Percentiles rank a stretch among this genome's conserved stretches.
These are phyloP conservation scores for Trichogramma evanescens DNA, from an alignment of 2,888 invertebrate genomes.

Conservation along the genomic window DNA sequence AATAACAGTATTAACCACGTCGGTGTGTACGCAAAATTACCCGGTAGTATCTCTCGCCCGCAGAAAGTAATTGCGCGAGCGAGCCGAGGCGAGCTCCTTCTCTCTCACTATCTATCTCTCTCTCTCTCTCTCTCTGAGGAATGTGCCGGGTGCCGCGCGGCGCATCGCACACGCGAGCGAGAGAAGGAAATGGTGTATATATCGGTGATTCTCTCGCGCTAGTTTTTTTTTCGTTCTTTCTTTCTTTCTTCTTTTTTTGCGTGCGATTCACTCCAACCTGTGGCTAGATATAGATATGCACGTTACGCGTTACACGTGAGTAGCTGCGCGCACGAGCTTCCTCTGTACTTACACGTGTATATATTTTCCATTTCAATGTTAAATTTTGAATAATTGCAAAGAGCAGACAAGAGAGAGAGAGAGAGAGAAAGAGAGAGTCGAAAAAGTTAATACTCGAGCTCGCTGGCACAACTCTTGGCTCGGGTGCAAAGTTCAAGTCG, in stretches of 20 bases:
- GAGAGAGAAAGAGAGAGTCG: not conserved
- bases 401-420: slow-evolving; percentile 2
- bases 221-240: not conserved
- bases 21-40: slow-evolving; percentile 23
- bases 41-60: slow-evolving; percentile 18
- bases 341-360: too few species aligned
- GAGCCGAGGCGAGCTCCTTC: not conserved
- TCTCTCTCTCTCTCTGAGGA: not conserved
- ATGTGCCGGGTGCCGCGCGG: too few species aligned
- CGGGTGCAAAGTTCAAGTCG: slow-evolving; percentile 6
- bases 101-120: not conserved
- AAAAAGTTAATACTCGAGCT: not conserved
- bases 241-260: not conserved
- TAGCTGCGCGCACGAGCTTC: too few species aligned
- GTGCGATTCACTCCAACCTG: not conserved
- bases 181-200: too few species aligned
- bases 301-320: not conserved
- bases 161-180: too few species aligned
- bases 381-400: not conserved
- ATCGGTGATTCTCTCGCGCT: too few species aligned
- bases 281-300: not conserved
- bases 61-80: not conserved
- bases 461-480: slow-evolving; percentile 14
- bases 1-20: too few species aligned
- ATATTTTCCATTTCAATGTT: too few species aligned